Evolutionary conservation across 2,113 vertebrate species (phyloP).

Genomic region (Phrynosoma platyrhinos): DNA sequence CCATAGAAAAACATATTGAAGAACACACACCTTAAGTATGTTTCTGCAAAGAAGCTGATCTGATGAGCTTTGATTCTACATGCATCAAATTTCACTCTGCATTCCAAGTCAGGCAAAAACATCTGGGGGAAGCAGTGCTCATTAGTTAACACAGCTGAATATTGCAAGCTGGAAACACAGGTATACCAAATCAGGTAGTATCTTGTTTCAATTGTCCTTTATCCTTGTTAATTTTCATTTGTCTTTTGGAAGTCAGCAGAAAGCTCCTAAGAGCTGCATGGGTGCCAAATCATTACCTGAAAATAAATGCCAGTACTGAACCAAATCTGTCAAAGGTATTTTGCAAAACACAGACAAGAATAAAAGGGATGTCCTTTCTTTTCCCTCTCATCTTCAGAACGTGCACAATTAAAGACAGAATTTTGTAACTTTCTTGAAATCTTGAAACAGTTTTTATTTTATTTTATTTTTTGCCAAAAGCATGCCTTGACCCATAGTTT

Average conservation of each 20-base stretch:
- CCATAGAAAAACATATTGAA: not conserved
- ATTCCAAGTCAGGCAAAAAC: not conserved
- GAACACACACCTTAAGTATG: not conserved
- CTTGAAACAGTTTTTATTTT: not conserved
- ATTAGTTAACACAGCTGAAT: not conserved
- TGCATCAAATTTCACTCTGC: not conserved
- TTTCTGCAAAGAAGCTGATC: not conserved
- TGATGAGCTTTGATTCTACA: not conserved
- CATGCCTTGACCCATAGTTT: not conserved
- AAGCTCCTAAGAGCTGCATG: slow-evolving; percentile 38
- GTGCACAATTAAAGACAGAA: not conserved
- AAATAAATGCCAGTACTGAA: slow-evolving; percentile 37
- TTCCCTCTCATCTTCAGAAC: not conserved
- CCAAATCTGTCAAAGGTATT: slow-evolving; percentile 46
- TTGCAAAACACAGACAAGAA: slow-evolving; percentile 28
- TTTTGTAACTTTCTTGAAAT: not conserved
- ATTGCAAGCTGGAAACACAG: not conserved
- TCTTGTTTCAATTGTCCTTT: not conserved
- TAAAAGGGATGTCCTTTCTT: slow-evolving; percentile 28
- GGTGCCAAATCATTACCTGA: slow-evolving; percentile 37
- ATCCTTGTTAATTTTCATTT: not conserved
- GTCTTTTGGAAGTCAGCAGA: not conserved
- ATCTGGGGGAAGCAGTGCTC: not conserved
- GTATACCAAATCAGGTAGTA: not conserved
- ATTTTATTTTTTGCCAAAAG: too few relatives aligned